Evolutionary conservation across 1,140 invertebrate genomes (phyloP).

Genomic region (Solenopsis fugax): DNA sequence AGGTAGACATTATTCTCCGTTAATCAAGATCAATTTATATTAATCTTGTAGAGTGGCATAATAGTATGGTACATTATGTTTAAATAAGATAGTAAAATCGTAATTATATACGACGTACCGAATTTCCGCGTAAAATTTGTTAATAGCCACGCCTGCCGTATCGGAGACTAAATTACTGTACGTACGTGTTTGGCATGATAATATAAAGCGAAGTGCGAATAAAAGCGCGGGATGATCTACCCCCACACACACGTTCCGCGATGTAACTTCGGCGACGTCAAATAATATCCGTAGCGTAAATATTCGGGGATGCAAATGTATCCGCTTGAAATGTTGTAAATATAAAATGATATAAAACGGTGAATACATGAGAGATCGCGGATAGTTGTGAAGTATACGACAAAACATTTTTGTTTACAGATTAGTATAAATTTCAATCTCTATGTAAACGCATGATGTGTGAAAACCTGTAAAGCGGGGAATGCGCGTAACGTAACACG

Average conservation of each 20-base stretch:
- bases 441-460: slow-evolving; percentile 10
- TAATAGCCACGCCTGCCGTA: slow-evolving; percentile 2
- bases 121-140: slow-evolving; percentile 31
- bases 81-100: slow-evolving; percentile 11
- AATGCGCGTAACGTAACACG: background rate
- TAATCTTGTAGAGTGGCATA: background rate
- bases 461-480: background rate
- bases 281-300: slow-evolving; percentile 47
- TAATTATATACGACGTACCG: slow-evolving; percentile 5
- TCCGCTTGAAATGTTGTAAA: slow-evolving; percentile 43
- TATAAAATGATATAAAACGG: slow-evolving; percentile 40
- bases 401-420: slow-evolving; percentile 49
- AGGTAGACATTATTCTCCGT: background rate
- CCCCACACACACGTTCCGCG: background rate
- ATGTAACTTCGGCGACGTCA: slow-evolving; percentile 8
- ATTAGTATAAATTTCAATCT: slow-evolving; percentile 57
- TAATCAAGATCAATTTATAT: slow-evolving; percentile 38
- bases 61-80: background rate
- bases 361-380: slow-evolving; percentile 3
- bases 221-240: slow-evolving; percentile 35
- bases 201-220: slow-evolving; percentile 41
- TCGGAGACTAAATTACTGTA: slow-evolving; percentile 38
- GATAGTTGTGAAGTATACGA: background rate
- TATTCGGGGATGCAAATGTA: slow-evolving; percentile 22
- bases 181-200: slow-evolving; percentile 41